Evolutionary conservation across 2,888 invertebrate genomes (phyloP).

Genomic region (Atrina japonica): DNA sequence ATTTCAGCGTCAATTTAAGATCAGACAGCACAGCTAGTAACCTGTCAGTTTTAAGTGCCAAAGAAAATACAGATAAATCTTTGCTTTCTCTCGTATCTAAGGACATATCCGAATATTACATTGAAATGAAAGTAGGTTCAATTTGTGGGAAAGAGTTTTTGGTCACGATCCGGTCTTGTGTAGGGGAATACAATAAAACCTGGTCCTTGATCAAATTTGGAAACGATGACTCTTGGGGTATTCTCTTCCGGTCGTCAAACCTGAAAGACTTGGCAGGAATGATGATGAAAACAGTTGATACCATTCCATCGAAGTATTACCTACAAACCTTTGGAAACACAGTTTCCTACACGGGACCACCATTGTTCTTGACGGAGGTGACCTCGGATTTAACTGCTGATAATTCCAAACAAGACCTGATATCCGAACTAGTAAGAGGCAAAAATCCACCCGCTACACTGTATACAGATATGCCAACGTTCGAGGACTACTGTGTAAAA

Average conservation of each 20-base stretch:
- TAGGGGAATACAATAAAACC: neutral
- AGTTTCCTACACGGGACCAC: neutral
- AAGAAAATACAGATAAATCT: conserved; percentile 13
- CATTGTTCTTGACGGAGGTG: neutral
- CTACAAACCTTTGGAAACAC: conserved; percentile 3
- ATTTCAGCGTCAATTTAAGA: no score
- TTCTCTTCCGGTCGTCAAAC: conserved; percentile 1
- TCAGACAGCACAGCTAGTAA: no score
- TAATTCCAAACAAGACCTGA: conserved; percentile 3
- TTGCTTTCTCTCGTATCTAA: conserved; percentile 18
- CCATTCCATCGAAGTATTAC: neutral
- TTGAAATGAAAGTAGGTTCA: conserved; percentile 17
- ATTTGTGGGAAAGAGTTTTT: conserved; percentile 1
- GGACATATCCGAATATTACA: conserved; percentile 12
- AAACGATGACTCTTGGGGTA: neutral
- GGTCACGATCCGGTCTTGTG: neutral
- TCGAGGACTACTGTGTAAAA: neutral
- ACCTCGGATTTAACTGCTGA: neutral
- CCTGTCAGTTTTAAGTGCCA: neutral
- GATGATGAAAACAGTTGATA: neutral
- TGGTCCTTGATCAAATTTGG: conserved; percentile 12
- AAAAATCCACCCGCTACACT: conserved; percentile 20
- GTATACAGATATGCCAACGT: conserved; percentile 23
- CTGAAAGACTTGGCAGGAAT: conserved; percentile 1
- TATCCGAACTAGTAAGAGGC: neutral